Evolutionary conservation across 2,888 invertebrate species (phyloP), one percentile per base, ranked within the genome.

Genomic region (Hydrotaea diabolus): DNA sequence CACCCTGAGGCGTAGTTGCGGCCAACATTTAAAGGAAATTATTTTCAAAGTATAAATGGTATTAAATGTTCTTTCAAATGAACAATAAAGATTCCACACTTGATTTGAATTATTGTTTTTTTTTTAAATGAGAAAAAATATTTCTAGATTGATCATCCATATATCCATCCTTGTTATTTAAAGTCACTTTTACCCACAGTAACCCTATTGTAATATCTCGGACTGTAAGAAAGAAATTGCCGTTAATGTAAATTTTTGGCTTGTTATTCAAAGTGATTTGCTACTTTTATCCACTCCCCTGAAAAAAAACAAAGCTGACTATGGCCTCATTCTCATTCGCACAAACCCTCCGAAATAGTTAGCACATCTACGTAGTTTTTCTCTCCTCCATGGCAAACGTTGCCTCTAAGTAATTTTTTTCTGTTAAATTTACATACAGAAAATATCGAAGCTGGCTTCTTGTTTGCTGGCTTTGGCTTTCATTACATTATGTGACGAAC

Each of bases 401-500:
- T 49, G n/a, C 49, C 13, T 49, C 49, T 31, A 31, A 15, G n/a
- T 49, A n/a, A 23, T 26, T 59, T 19, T 64, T 19, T 43, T 39
- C 39, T 3, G 19, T 21, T 21, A 36, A 66, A 66, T 66, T 66
- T 43, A 19, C 62, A 62, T 62, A 66, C 39, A 9, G 17, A 39
- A 17, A 36, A 64, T 55, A 55, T 55, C 55, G 55, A 55, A 55
- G 55, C 19, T 66, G 66, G 66, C 66, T 69, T 4, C 19, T 21
- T 7, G 7, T 31, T 31, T 31, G 31, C 31, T 31, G 46, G 23
- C 26, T 23, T 59, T 69, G 46, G 21, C 43, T 69, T 69, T 43
- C 69, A 46, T 43, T 23, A 69, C 69, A 66, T 69, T 39, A 46
- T 69, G 69, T 43, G 23, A 43, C 23, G 13, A 69, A 69, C 69